Conservation (phyloP, 2,888 invertebrate genomes). For the Trichopria drosophilae region DNA sequence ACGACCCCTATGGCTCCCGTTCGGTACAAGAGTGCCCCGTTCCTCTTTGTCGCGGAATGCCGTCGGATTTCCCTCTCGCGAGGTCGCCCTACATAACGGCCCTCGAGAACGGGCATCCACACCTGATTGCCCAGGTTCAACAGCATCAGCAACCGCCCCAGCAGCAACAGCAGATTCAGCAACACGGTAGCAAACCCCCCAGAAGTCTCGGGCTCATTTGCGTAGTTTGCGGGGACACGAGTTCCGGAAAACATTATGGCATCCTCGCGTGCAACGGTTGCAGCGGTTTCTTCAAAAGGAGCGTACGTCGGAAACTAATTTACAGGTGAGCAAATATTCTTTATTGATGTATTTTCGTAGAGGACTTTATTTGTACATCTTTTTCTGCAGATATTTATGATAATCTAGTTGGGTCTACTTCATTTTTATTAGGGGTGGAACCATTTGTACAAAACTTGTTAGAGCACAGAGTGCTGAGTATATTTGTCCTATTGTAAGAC, state of each 20-base stretch:
- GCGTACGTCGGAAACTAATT: slow-evolving; percentile 92
- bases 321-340: slow-evolving; percentile 75
- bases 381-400: too few species aligned
- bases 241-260: slow-evolving; percentile 96
- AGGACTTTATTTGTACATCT: too few species aligned
- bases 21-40: slow-evolving; percentile 55
- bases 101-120: slow-evolving; percentile 55
- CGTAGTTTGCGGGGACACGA: slow-evolving; percentile 96
- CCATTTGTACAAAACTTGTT: too few species aligned
- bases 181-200: slow-evolving; percentile 51
- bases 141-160: slow-evolving; percentile 38
- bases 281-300: slow-evolving; percentile 98
- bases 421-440: too few species aligned
- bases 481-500: too few species aligned
- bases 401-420: too few species aligned
- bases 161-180: slow-evolving; percentile 42
- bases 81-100: slow-evolving; percentile 55
- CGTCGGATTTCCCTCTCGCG: slow-evolving; percentile 51
- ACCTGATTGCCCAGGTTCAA: slow-evolving; percentile 42
- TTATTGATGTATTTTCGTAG: too few species aligned
- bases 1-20: slow-evolving; percentile 49
- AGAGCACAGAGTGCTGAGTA: too few species aligned
- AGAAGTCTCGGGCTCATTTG: slow-evolving; percentile 81
- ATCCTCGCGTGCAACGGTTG: slow-evolving; percentile 99
- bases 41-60: slow-evolving; percentile 53